Base-by-base conservation (phyloP, 2,113 vertebrate species). In the Cinclus mexicanus region DNA sequence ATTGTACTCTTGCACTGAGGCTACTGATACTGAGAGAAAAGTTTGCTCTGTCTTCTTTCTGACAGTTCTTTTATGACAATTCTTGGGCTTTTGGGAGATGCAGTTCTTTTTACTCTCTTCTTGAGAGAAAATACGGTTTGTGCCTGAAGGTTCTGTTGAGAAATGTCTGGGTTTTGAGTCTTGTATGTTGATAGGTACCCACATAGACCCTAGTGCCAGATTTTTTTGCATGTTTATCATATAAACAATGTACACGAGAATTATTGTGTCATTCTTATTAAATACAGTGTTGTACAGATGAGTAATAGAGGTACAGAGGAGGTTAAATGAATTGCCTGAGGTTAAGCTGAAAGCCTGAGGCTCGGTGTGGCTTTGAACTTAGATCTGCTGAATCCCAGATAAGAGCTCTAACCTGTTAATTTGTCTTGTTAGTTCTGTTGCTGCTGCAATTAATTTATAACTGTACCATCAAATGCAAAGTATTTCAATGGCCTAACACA, bases 361-460 rank as follows among this genome's bases (percentile, higher is more conserved):
- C 90, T 85, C 84, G 63, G 1, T 55, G 47, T 80, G 52, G 63
- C 91, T 96, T 95, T 95, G 93, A 96, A 93, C 91, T 77, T 55
- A 49, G 74, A 94, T 87, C 61, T 91, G 33, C 55, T 59, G 83
- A 92, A 92, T 95, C 59, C 42, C 75, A 78, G 90, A 83, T 82
- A 74, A 82, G 78, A 83, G 42, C 75, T 55, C 60, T 55, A 81
- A 87, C 94, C 82, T 83, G 75, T 81, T 91, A 79, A 69, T 91
- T 91, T 95, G 88, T 53, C 57, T 76, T 79, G 75, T 83, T 79
- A 70, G 37, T 69, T 61, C 29, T 76, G 47, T 87, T 89, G n/a
- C 75, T 94, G 52, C 77, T 82, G 77, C 63, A 92, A 24, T 92
- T 87, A 90, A 86, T 93, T 86, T 93, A 26, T 59, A 85, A 68